These are phyloP conservation scores for Arion vulgaris DNA, from an alignment of 1,140 invertebrate species.

Conservation along the genomic window DNA sequence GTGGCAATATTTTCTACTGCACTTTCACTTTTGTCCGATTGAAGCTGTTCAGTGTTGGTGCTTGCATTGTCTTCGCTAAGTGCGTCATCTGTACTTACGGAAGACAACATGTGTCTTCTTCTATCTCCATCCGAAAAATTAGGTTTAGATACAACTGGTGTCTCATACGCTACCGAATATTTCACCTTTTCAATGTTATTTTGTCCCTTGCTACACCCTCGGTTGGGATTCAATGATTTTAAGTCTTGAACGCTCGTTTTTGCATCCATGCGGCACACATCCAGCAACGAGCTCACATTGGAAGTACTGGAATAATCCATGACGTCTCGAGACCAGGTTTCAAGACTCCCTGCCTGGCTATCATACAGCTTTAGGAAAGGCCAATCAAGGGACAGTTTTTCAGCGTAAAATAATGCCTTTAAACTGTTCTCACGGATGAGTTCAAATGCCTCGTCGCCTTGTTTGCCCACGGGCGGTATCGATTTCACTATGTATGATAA, in stretches of 20 bases:
- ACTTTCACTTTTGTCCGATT: background rate
- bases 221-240: too few relatives aligned
- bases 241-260: background rate
- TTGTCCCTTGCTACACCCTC: too few relatives aligned
- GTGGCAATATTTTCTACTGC: background rate
- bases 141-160: too few relatives aligned
- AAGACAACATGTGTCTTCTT: background rate
- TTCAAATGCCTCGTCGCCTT: slow-evolving; percentile 8
- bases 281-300: background rate
- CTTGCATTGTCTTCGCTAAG: too few relatives aligned
- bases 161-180: background rate
- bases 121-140: background rate
- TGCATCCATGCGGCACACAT: background rate
- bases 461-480: background rate
- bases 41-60: too few relatives aligned
- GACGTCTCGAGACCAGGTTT: background rate
- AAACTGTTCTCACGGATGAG: slow-evolving; percentile 2
- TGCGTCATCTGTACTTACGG: background rate
- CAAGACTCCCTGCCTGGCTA: background rate
- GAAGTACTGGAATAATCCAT: background rate
- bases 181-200: background rate
- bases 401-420: background rate
- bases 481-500: background rate
- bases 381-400: background rate
- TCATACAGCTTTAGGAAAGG: background rate